Base-by-base conservation (phyloP, 1,140 invertebrate species). In the Diorhabda sublineata region DNA sequence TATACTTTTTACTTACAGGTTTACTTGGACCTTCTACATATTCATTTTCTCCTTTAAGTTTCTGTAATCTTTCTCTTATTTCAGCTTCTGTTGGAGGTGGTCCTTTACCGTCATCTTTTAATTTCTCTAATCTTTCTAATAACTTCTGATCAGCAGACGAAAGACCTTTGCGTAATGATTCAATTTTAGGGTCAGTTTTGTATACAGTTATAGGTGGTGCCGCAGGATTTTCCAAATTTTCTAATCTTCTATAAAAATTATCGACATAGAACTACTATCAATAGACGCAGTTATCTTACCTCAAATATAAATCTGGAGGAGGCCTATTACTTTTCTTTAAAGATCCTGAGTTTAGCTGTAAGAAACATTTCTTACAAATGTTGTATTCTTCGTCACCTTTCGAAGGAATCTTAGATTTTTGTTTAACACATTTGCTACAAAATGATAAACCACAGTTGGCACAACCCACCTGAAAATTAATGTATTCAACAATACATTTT, bases 371-470 rank as follows among this genome's bases (percentile, higher is more conserved):
- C 79, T 77, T 74, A 85, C 81, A 77, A 79, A 85, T 73, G 84
- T 79, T 77, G 82, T 83, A 69, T 84, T 78, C 67, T 82, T 59
- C 68, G 62, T 59, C 11, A 3, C 78, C 78, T 75, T 80, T 79
- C n/a, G 69, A 74, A 42, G 78, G 75, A 42, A 81, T 74, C 70
- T 71, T 75, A 67, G 72, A 78, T 76, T 81, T 81, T 74, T 81
- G 78, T 67, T 80, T 85, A 58, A 89, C 78, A 78, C 88, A 89
- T 78, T 87, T 88, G 70, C 82, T 83, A 75, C 87, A 89, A 74
- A 85, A 88, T 71, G 86, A 87, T 75, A 87, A 85, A 42, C 87
- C 87, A 78, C 88, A 89, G 74, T 83, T 82, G 44, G 86, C 83
- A 76, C 88, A 89, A 3, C 87, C 87, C 81, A 84, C 82, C 87